Conservation (phyloP, 1,140 invertebrate species). For the Theocolax elegans region DNA sequence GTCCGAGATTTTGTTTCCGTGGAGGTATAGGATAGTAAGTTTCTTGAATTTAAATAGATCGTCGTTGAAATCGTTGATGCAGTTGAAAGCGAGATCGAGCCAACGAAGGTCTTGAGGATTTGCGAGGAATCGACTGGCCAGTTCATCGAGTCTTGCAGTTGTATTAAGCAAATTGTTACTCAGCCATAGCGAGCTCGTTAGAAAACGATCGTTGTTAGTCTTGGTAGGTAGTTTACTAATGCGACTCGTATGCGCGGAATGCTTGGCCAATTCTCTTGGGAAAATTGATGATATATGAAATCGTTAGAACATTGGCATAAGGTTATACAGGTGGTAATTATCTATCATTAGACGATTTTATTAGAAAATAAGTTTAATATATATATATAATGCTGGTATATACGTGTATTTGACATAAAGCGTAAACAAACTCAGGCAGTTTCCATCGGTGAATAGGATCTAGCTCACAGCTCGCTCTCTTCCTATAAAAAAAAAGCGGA, state of each 20-base stretch:
- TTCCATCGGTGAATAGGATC: constrained; percentile 59
- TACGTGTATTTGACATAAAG: constrained; percentile 35
- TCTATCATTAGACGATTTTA: too few species aligned
- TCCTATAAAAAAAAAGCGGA: constrained; percentile 45
- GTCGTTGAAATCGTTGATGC: constrained; percentile 63
- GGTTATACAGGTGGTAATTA: too few species aligned
- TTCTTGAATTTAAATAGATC: constrained; percentile 58
- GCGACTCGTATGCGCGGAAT: constrained; percentile 50
- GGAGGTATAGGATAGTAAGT: constrained; percentile 66
- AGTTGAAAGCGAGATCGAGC: constrained; percentile 70
- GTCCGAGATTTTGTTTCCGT: constrained; percentile 67
- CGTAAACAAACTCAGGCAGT: constrained; percentile 52
- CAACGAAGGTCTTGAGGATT: constrained; percentile 63
- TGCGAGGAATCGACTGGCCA: constrained; percentile 60
- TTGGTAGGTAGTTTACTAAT: constrained; percentile 59
- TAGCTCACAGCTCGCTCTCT: too few species aligned
- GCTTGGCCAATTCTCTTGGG: constrained; percentile 53
- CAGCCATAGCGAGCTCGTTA: constrained; percentile 68
- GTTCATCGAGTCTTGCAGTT: constrained; percentile 56
- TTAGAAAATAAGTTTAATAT: too few species aligned
- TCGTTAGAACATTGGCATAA: too few species aligned
- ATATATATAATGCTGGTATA: not conserved
- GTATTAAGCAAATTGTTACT: constrained; percentile 67
- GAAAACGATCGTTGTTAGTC: constrained; percentile 57
- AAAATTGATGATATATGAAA: constrained; percentile 42